A percentile compares a stretch with the other conserved stretches of the same genome.
Evolutionary conservation across 2,113 vertebrate species (phyloP).

Genomic region (Rhegmatorhina hoffmannsi): DNA sequence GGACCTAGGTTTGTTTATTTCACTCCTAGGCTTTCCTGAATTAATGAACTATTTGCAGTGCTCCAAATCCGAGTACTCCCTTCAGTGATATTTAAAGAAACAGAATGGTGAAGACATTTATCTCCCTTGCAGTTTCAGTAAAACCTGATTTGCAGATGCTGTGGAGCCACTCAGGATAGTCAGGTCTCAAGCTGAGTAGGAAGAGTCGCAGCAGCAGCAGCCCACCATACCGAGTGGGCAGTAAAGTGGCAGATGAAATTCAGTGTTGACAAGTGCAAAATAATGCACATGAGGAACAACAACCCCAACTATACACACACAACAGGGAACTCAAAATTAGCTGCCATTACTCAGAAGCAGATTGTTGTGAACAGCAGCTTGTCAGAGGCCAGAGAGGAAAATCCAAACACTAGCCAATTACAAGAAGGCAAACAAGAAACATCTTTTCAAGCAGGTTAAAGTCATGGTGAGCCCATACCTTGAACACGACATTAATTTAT

Average conservation of each 20-base stretch:
- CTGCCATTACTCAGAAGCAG: background rate
- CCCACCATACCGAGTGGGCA: background rate
- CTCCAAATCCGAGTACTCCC: background rate
- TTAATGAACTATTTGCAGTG: conserved; percentile 57
- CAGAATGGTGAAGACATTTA: background rate
- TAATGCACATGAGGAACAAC: conserved; percentile 7
- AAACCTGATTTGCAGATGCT: conserved; percentile 23
- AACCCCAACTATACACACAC: background rate
- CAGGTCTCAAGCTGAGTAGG: conserved; percentile 6
- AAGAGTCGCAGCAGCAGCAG: background rate
- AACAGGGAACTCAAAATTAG: background rate
- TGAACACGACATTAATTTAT: background rate
- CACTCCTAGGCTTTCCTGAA: conserved; percentile 51
- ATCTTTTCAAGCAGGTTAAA: background rate
- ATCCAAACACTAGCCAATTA: background rate
- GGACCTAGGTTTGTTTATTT: conserved; percentile 51
- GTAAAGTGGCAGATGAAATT: conserved; percentile 43
- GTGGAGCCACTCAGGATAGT: background rate
- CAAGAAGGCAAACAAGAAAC: background rate
- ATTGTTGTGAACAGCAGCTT: background rate
- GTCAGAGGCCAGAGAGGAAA: background rate
- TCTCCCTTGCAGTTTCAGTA: conserved; percentile 26
- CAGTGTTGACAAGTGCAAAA: conserved; percentile 25
- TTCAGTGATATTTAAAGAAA: conserved; percentile 47
- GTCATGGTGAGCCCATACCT: background rate